Base-by-base conservation (phyloP, 2,888 invertebrate species). In the Phyllotreta striolata region DNA sequence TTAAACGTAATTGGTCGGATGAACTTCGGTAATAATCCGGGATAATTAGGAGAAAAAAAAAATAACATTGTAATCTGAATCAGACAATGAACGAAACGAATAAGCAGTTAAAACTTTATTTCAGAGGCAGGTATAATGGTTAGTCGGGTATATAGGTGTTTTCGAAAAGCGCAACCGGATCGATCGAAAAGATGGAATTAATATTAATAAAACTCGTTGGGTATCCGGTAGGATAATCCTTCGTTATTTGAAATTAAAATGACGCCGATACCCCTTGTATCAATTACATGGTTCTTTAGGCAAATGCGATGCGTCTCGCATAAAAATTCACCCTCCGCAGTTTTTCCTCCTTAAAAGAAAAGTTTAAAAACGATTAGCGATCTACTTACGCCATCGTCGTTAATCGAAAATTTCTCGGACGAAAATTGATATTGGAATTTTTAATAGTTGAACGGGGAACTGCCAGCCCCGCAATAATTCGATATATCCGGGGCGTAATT, bases 311-410 rank as follows among this genome's bases (percentile, higher is more conserved):
- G 74, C 72, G 72, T 70, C 69, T 66, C 71, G 74, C 76, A 79
- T 79, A 80, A 80, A 80, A 79, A 79, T 79, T 77, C 78, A 78
- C 79, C 79, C 79, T 77, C 69, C 64, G 61, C 65, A 4, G 8
- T 6, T 49, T 49, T n/a, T 8, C 13, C 44, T 64, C 66, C 71
- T 70, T 72, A 74, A 78, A 73, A 78, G 77, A 78, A 79, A 79
- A 79, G 77, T 79, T 79, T 76, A 74, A 75, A 76, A 79, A 74
- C 79, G 80, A 80, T 80, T 80, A 79, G 77, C 73, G 74, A 75
- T 72, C 76, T 76, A 77, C 77, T 79, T 78, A 78, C 78, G 74
- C 74, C 79, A 74, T 75, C 72, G 71, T 69, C 72, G 78, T 77
- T 78, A 79, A 78, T 79, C 77, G 77, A 76, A 77, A 77, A 73